phyloP scores from a whole-genome alignment of 2,113 vertebrate species.

The Cairina moschata region DNA sequence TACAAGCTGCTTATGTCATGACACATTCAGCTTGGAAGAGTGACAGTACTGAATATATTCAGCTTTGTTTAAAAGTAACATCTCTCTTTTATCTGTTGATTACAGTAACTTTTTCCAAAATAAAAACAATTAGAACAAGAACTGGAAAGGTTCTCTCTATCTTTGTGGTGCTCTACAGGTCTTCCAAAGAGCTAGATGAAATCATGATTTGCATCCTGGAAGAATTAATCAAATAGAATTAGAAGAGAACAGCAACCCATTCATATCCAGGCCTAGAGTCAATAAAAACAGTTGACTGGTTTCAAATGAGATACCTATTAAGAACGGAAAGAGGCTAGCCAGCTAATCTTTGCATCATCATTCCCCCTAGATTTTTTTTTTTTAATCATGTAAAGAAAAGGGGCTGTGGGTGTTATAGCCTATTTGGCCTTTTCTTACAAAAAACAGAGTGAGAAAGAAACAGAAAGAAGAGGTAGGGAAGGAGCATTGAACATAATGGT shows the following conservation, averaged over 20 bases:
- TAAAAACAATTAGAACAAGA: neutral
- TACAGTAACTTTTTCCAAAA: neutral
- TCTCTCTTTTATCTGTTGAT: neutral
- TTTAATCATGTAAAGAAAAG: constrained; percentile 4
- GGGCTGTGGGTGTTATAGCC: neutral
- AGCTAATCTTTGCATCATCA: neutral
- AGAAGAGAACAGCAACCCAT: neutral
- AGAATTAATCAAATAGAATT: neutral
- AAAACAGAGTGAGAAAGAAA: neutral
- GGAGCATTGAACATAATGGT: neutral
- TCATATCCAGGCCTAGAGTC: neutral
- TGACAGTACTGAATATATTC: neutral
- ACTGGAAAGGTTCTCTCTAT: neutral
- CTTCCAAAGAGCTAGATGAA: constrained; percentile 1
- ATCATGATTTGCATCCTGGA: neutral
- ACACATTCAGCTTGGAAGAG: neutral
- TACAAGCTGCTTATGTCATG: neutral
- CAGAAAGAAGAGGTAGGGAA: neutral
- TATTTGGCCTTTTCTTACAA: neutral
- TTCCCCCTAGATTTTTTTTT: neutral
- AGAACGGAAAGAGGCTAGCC: neutral
- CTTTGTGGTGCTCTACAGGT: neutral
- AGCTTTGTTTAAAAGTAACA: neutral
- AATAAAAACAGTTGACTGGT: neutral
- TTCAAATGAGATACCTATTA: neutral